A percentile compares a stretch with the other conserved stretches of the same genome.
Evolutionary conservation across 2,888 invertebrate genomes (phyloP).

Genomic region (Callyntrura guangdongensis): DNA sequence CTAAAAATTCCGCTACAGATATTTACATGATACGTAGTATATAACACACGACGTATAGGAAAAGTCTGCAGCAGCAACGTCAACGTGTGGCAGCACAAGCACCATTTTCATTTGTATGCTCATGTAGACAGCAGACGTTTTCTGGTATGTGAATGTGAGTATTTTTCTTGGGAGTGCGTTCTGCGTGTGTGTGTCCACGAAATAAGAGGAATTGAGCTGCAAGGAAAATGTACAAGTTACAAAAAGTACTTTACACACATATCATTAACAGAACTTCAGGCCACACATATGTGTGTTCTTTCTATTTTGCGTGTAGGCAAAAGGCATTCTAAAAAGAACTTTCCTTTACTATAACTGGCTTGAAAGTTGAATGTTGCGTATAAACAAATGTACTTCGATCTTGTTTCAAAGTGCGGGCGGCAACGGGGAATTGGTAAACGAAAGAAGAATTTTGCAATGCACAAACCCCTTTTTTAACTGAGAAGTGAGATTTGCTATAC

Average conservation of each 20-base stretch:
- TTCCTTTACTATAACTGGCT: not conserved
- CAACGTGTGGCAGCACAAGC: too few relatives aligned
- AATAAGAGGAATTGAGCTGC: constrained; percentile 15
- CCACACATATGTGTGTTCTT: not conserved
- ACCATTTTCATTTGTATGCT: too few relatives aligned
- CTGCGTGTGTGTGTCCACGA: constrained; percentile 6
- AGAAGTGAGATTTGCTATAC: not conserved
- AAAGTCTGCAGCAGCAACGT: too few relatives aligned
- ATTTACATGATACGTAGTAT: too few relatives aligned
- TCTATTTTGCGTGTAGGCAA: not conserved
- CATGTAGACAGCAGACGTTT: too few relatives aligned
- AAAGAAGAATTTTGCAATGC: constrained; percentile 1
- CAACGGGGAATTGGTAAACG: too few relatives aligned
- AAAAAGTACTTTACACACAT: not conserved
- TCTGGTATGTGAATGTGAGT: not conserved
- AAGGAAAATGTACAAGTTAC: constrained; percentile 15
- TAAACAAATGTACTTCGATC: too few relatives aligned
- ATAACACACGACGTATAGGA: too few relatives aligned
- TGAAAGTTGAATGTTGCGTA: not conserved
- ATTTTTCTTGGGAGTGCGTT: not conserved
- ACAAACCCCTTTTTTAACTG: not conserved
- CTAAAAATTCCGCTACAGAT: too few relatives aligned
- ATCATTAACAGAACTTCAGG: not conserved
- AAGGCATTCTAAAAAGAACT: not conserved
- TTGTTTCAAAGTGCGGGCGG: too few relatives aligned